Evolutionary conservation across 1,140 invertebrate genomes (phyloP), one percentile per base, ranked within the genome.

Genomic region (Protaetia brevitarsis): DNA sequence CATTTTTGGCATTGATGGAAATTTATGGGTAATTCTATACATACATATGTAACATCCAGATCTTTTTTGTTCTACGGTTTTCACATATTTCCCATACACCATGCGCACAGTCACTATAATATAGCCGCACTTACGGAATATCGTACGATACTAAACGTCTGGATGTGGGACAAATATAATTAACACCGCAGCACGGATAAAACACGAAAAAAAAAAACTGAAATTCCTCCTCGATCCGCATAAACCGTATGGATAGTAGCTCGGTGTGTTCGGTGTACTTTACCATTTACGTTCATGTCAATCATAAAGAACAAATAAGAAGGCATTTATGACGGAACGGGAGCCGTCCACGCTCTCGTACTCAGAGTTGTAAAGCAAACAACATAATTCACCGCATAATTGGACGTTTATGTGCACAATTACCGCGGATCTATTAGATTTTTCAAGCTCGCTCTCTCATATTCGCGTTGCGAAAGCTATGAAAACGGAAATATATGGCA

Each of bases 291-390:
- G 41, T 51, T 51, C 41, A 51, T 51, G 41, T 51, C 41, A 51
- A 51, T 51, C 41, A 51, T 51, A 51, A 51, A 51, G 41, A 51
- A 51, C 41, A 51, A 51, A 51, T 51, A 51, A 51, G 41, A 51
- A 51, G 5, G 41, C 41, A 51, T 51, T 51, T 51, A 51, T 51
- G 41, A 23, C 41, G n/a, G 41, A 21, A 23, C 41, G 26, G 41
- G 26, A 51, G 16, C 41, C 41, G 41, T 51, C 16, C 19, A 11
- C 16, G 41, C 26, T 51, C 26, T 23, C 41, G 41, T 51, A 51
- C 41, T 23, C 19, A 23, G 41, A 51, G 41, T 51, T 51, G 41
- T 51, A 51, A 51, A 51, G 41, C 41, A 51, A 51, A 51, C 41
- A 26, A 51, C 41, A 51, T 51, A 13, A 19, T 51, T 51, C 41